Conservation (phyloP, 1,140 invertebrate species). For the Drosophila lowei region DNA sequence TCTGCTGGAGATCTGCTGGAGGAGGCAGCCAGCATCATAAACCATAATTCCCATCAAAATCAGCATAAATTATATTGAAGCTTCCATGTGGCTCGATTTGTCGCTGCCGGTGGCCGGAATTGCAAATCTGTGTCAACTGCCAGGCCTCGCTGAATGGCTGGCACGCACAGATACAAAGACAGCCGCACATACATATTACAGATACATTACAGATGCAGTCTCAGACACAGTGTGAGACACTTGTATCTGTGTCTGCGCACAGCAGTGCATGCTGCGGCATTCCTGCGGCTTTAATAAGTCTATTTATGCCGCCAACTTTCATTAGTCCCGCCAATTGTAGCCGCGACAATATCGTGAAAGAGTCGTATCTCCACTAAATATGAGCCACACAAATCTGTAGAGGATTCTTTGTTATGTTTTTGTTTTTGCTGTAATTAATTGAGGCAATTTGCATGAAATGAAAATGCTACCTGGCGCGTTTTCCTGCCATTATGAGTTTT, state of each 20-base stretch:
- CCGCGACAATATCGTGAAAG: constrained; percentile 7
- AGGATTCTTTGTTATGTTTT: constrained; percentile 6
- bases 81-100: constrained; percentile 42
- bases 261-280: constrained; percentile 30
- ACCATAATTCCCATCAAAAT: constrained; percentile 67
- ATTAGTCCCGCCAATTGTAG: constrained; percentile 31
- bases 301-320: constrained; percentile 63
- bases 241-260: constrained; percentile 30
- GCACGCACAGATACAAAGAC: constrained; percentile 38
- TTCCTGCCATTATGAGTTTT: constrained; percentile 18
- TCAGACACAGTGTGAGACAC: no score
- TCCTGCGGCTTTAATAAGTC: constrained; percentile 69
- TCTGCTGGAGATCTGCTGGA: constrained; percentile 12
- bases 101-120: constrained; percentile 50
- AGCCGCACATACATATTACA: constrained; percentile 9
- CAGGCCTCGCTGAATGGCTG: constrained; percentile 1
- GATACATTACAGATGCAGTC: no score
- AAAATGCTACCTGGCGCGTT: constrained; percentile 5
- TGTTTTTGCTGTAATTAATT: constrained; percentile 35
- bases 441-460: constrained; percentile 52
- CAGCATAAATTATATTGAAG: constrained; percentile 65
- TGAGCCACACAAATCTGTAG: background rate
- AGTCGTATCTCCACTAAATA: background rate
- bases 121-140: constrained; percentile 56
- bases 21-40: constrained; percentile 45